These are phyloP conservation scores for Dolichallabes microphthalmus DNA, from an alignment of 2,113 vertebrate genomes.

Conservation along the genomic window DNA sequence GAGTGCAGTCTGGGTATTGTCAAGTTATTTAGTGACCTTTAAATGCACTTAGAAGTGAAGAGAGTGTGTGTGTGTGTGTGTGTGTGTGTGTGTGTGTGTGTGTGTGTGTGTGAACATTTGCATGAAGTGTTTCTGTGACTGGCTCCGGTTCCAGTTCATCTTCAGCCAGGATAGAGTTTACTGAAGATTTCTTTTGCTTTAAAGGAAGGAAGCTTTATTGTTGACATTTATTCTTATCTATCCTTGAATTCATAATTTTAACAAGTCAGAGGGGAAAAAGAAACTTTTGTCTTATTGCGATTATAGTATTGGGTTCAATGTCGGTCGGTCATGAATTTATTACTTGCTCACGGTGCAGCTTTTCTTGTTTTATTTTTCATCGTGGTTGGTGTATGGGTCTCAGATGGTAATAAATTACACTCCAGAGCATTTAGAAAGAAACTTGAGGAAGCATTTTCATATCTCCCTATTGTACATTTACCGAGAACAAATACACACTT, in stretches of 20 bases:
- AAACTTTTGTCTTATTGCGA: not conserved
- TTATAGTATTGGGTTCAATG: not conserved
- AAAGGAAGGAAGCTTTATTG: not conserved
- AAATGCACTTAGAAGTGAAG: not conserved
- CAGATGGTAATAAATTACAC: not conserved
- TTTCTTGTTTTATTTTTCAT: not conserved
- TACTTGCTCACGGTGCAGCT: not conserved
- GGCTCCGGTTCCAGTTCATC: not conserved
- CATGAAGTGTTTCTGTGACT: too few species aligned
- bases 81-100: not conserved
- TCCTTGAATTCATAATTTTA: not conserved
- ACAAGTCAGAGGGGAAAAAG: not conserved
- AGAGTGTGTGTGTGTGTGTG: not conserved
- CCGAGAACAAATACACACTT: not conserved
- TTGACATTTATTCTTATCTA: not conserved
- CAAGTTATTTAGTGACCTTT: not conserved
- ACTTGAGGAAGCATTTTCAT: not conserved
- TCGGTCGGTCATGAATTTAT: not conserved
- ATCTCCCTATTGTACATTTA: not conserved
- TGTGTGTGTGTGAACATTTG: not conserved
- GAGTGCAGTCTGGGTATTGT: not conserved
- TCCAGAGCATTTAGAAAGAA: not conserved
- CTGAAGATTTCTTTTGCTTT: not conserved
- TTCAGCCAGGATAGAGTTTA: not conserved
- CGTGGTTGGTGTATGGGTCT: not conserved